phyloP scores from a whole-genome alignment of 2,797 vertebrate genomes.

The Xiphophorus birchmanni region DNA sequence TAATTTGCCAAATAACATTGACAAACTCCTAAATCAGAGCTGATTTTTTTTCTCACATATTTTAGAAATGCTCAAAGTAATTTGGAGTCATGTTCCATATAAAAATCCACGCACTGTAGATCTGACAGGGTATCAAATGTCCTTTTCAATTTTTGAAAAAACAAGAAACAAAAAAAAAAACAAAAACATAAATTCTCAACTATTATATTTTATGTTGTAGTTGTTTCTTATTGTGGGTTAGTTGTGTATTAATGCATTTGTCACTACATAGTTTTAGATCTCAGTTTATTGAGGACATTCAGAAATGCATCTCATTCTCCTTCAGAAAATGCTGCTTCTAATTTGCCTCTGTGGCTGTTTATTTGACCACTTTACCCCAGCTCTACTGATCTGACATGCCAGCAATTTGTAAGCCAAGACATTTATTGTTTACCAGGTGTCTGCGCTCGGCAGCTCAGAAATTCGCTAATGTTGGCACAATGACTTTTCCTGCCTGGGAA shows the following conservation, averaged over 20 bases:
- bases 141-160: neutral
- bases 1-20: neutral
- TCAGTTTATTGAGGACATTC: neutral
- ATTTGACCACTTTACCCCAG: neutral
- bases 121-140: neutral
- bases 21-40: neutral
- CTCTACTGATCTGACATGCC: neutral
- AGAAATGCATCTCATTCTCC: neutral
- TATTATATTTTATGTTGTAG: neutral
- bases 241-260: neutral
- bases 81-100: neutral
- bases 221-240: neutral
- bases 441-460: conserved; percentile 4
- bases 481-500: conserved; percentile 16
- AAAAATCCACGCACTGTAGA: neutral
- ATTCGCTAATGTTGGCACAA: conserved; percentile 18
- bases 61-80: neutral
- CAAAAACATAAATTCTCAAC: neutral
- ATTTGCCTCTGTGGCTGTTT: neutral
- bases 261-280: neutral
- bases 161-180: too few relatives aligned
- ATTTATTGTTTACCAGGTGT: neutral
- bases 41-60: neutral
- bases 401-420: neutral
- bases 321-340: neutral